Evolutionary conservation across 1,140 invertebrate genomes (phyloP).

Genomic region (Platyscapa corneri): DNA sequence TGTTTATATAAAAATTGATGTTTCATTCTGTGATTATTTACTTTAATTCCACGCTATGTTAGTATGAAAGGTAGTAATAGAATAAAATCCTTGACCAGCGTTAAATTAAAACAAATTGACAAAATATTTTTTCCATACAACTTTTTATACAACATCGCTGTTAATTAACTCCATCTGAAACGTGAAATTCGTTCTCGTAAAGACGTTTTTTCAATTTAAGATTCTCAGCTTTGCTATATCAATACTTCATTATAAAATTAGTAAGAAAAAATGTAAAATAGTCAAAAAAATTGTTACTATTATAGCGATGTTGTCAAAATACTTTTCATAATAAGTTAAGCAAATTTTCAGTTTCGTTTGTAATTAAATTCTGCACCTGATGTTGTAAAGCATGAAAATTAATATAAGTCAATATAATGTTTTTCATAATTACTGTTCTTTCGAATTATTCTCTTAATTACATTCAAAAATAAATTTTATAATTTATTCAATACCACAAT

Average conservation of each 20-base stretch:
- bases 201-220: not conserved
- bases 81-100: too few species aligned
- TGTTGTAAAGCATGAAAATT: not conserved
- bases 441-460: too few species aligned
- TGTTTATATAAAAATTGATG: too few species aligned
- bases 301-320: not conserved
- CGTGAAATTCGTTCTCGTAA: not conserved
- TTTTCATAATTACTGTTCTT: too few species aligned
- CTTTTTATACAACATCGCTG: not conserved
- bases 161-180: not conserved
- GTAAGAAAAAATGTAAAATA: not conserved
- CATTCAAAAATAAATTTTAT: too few species aligned
- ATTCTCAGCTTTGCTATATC: not conserved
- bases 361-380: not conserved
- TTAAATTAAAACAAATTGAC: not conserved
- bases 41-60: too few species aligned
- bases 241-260: not conserved
- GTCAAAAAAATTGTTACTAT: not conserved
- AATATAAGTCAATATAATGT: too few species aligned
- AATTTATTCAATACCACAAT: too few species aligned
- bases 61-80: too few species aligned
- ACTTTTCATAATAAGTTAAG: not conserved
- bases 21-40: too few species aligned
- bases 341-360: not conserved
- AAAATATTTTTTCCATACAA: not conserved